Base-by-base conservation (phyloP, 2,113 vertebrate species). In the Oncorhynchus masou region DNA sequence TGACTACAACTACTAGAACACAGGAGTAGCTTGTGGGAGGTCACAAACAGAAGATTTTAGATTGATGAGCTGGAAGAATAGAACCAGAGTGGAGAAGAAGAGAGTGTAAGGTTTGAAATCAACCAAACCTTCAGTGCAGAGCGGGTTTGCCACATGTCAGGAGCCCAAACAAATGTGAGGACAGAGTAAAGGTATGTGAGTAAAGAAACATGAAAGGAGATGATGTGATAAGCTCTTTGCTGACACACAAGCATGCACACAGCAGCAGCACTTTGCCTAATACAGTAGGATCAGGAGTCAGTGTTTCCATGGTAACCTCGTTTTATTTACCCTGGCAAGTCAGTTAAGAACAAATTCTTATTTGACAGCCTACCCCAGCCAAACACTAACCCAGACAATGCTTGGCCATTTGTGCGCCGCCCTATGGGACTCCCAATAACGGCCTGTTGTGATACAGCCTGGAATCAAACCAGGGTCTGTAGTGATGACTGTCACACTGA, bases 211-310 rank as follows among this genome's bases (percentile, higher is more conserved):
- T 76, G 79, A 72, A 82, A 90, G 85, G 83, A 86, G 86, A 83
- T 85, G 83, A 82, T 77, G 75, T 70, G 60, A 86, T 77, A 90
- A 88, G 88, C 91, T 91, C 89, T 92, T 91, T 90, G 87, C 19
- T 57, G n/a, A 62, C 59, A 57, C 13, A 57, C 16, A 62, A 2
- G 39, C 39, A 45, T 1, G 8, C 71, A 65, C 65, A 76, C 75
- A 74, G 76, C 84, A 83, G 81, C 85, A 89, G 90, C 90, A 91
- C 92, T 92, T 92, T 91, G 87, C 88, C 87, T 92, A 91, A 92
- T 91, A 91, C 87, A 92, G 89, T 89, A 90, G 88, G 86, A 88
- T 86, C 79, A 88, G 81, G 83, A 89, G 90, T 93, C 92, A 93
- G 91, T 91, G 82, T 91, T 92, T 92, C 83, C 76, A 84, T 90